These are phyloP conservation scores for Odocoileus virginianus DNA, from an alignment of 2,113 vertebrate genomes.

Conservation along the genomic window DNA sequence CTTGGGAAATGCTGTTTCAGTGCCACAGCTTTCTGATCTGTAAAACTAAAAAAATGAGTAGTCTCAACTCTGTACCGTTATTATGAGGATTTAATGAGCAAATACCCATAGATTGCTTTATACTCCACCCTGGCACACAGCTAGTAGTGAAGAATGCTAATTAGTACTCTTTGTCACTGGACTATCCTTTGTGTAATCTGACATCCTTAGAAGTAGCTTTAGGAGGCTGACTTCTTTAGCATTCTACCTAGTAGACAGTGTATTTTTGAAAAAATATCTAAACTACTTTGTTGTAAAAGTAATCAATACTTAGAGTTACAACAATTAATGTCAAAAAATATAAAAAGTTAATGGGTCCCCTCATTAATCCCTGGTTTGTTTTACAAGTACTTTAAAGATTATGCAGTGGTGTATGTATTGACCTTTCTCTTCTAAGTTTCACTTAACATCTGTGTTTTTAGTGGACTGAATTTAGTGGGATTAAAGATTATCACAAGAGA, in stretches of 20 bases:
- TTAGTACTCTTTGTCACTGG: fast-evolving
- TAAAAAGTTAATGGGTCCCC: not conserved
- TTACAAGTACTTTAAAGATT: not conserved
- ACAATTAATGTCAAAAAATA: not conserved
- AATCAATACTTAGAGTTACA: not conserved
- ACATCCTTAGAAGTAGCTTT: not conserved
- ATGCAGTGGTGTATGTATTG: fast-evolving
- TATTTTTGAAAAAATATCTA: not conserved
- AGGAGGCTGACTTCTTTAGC: not conserved
- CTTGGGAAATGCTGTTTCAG: not conserved
- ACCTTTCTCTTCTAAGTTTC: not conserved
- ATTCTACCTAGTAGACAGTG: not conserved
- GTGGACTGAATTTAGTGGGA: slow-evolving; percentile 82
- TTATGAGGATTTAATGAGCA: not conserved
- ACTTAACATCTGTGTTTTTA: slow-evolving; percentile 61
- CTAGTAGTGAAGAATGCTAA: fast-evolving
- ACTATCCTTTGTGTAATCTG: not conserved
- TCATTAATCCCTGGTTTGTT: not conserved
- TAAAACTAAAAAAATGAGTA: not conserved
- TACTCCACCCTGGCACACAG: not conserved
- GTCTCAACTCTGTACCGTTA: fast-evolving
- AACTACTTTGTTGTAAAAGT: not conserved
- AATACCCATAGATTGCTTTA: fast-evolving
- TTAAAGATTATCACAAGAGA: slow-evolving; percentile 80
- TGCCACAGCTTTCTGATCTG: not conserved